These are phyloP conservation scores for Alosa sapidissima DNA, from an alignment of 2,797 vertebrate genomes.

Conservation along the genomic window DNA sequence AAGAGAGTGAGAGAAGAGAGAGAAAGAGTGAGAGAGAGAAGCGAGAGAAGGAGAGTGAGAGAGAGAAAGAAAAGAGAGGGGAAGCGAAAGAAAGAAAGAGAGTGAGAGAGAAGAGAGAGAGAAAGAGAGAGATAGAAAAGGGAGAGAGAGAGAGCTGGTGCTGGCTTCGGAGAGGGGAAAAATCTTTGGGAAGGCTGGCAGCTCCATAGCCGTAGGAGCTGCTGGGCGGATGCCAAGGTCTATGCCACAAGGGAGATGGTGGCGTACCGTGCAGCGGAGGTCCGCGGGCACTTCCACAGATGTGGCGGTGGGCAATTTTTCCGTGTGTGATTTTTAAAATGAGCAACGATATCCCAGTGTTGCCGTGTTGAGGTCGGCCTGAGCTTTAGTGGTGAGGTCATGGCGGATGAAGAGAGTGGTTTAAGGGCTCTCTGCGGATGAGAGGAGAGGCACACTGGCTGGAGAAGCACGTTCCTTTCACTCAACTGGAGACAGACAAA, in stretches of 20 bases:
- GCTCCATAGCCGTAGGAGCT: background rate
- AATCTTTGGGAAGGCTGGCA: background rate
- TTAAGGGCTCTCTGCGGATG: constrained; percentile 12
- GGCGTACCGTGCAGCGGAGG: background rate
- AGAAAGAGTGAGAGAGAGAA: background rate
- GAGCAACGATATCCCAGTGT: constrained; percentile 3
- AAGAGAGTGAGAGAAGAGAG: background rate
- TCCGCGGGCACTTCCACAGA: constrained; percentile 15
- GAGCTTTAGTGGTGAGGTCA: constrained; percentile 28
- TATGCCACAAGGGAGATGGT: background rate
- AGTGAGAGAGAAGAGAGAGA: background rate
- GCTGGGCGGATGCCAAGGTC: constrained; percentile 27
- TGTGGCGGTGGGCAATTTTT: background rate
- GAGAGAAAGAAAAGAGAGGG: background rate
- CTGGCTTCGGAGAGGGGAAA: background rate
- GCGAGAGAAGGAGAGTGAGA: background rate
- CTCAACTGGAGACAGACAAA: constrained; percentile 43
- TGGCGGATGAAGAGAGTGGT: constrained; percentile 1
- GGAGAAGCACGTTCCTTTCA: constrained; percentile 26
- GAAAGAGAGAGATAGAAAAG: background rate
- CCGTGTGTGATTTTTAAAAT: constrained; percentile 21
- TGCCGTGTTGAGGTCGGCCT: background rate
- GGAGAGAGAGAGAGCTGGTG: constrained; percentile 24
- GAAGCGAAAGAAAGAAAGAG: background rate
- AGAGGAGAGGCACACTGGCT: constrained; percentile 15